These are phyloP conservation scores for Willisornis vidua DNA, from an alignment of 2,113 vertebrate genomes.

Conservation along the genomic window DNA sequence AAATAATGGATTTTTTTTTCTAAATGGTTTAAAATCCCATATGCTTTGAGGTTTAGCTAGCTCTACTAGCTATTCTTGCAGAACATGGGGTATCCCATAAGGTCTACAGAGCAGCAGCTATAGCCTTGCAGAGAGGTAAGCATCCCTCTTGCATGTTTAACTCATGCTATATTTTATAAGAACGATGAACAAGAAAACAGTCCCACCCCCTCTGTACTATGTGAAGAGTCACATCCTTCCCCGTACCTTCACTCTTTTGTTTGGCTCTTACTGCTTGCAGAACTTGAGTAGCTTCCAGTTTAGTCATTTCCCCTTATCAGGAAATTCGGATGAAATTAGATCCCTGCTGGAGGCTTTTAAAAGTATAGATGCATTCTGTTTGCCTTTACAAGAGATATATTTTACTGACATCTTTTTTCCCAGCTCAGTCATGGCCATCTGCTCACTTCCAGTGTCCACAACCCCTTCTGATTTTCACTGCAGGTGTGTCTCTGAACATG, in stretches of 20 bases:
- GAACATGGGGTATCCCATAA: background rate
- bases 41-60: background rate
- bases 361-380: background rate
- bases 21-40: background rate
- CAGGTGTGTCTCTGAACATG: background rate
- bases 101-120: background rate
- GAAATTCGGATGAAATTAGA: slow-evolving; percentile 62
- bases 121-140: background rate
- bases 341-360: slow-evolving; percentile 52
- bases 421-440: background rate
- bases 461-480: background rate
- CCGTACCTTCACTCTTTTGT: background rate
- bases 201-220: fast-evolving
- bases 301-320: slow-evolving; percentile 64
- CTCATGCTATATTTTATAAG: background rate
- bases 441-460: background rate
- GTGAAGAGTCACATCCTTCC: background rate
- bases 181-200: background rate
- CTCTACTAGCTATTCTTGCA: background rate
- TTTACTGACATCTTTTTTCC: background rate
- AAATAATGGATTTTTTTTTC: background rate
- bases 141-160: background rate
- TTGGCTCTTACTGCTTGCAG: background rate
- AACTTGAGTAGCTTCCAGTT: slow-evolving; percentile 58
- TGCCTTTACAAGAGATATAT: background rate